A percentile compares a stretch with the other conserved stretches of the same genome.
These are phyloP conservation scores for Drosophila fungiperda DNA, from an alignment of 2,888 invertebrate species.

Conservation along the genomic window DNA sequence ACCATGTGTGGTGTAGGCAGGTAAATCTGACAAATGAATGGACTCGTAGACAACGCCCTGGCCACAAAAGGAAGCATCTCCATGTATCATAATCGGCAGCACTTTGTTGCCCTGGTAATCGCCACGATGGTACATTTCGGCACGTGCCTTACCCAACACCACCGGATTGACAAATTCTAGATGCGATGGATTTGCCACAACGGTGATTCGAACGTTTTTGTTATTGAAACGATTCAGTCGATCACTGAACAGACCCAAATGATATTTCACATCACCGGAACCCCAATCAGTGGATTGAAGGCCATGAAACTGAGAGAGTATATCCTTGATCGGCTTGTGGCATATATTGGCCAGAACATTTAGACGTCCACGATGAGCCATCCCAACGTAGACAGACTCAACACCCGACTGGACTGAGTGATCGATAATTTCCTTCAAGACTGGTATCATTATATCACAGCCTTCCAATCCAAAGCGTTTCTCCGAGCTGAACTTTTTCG, in stretches of 20 bases:
- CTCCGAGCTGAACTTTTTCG: constrained; percentile 99
- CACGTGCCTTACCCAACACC: constrained; percentile 93
- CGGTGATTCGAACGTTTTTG: constrained; percentile 91
- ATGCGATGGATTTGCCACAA: constrained; percentile 97
- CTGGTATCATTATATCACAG: constrained; percentile 98
- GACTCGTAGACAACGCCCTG: constrained; percentile 89
- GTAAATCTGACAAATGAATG: constrained; percentile 87
- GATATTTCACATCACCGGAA: constrained; percentile 96
- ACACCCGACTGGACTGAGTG: constrained; percentile 96
- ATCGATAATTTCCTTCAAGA: constrained; percentile 99
- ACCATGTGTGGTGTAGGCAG: constrained; percentile 88
- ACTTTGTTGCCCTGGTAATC: constrained; percentile 89
- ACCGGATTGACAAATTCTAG: constrained; percentile 94
- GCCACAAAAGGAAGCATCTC: constrained; percentile 88
- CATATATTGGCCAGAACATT: constrained; percentile 95
- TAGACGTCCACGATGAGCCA: constrained; percentile 93
- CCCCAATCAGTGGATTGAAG: constrained; percentile 91
- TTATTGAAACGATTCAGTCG: constrained; percentile 91
- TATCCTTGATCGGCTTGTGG: constrained; percentile 93
- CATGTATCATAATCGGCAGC: constrained; percentile 88
- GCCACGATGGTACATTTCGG: constrained; percentile 92
- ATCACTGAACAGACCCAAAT: constrained; percentile 93
- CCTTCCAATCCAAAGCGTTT: constrained; percentile 99
- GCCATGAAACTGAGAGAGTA: constrained; percentile 95
- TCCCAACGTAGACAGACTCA: constrained; percentile 97